Evolutionary conservation across 2,888 invertebrate genomes (phyloP), one percentile per base, ranked within the genome.

Genomic region (Caenorhabditis doughertyi): DNA sequence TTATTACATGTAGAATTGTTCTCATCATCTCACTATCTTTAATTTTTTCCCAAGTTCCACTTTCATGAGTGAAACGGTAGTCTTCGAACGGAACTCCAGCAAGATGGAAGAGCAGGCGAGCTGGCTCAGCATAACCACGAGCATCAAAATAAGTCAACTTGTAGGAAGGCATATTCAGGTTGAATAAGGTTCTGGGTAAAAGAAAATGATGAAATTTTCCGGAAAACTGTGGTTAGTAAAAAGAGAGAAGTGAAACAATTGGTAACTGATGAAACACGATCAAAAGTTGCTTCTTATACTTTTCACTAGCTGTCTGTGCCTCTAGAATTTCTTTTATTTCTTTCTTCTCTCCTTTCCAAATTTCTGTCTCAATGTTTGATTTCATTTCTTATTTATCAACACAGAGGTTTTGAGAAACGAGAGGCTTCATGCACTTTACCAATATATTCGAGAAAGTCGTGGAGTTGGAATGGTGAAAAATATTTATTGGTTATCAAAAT

Each of bases 141-240:
- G 23, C 77, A 29, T 67, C 51, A 71, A 84, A 85, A 44, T 85
- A 85, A 56, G 73, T 81, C 51, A 85, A 35, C 44, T 85, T 85
- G 81, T 82, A 85, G 47, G 64, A 49, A 47, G 76, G 72, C 85
- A 85, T 85, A 13, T 32, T 32, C 5, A 32, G 32, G 13, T 35
- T 35, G 35, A 35, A 35, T 5, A 5, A 35, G 9, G 35, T 35
- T 35, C 35, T 35, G 35, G 35, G 9, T 7, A 9, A 35, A 35
- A 7, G 5, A 5, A 7, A 9, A 35, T 7, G 5, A 7, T 9
- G 9, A 9, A 35, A 9, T 7, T 5, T 7, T 7, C 5, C 5
- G 35, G 35, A 9, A 35, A 35, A 35, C 5, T 7, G 9, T 7
- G 35, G 9, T 7, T 4, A 47, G 5, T 7, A 47, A 18, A 18